Percentiles rank a stretch among this genome's conserved stretches.
Evolutionary conservation across 2,888 invertebrate genomes (phyloP).

Genomic region (Masnerella sp.): DNA sequence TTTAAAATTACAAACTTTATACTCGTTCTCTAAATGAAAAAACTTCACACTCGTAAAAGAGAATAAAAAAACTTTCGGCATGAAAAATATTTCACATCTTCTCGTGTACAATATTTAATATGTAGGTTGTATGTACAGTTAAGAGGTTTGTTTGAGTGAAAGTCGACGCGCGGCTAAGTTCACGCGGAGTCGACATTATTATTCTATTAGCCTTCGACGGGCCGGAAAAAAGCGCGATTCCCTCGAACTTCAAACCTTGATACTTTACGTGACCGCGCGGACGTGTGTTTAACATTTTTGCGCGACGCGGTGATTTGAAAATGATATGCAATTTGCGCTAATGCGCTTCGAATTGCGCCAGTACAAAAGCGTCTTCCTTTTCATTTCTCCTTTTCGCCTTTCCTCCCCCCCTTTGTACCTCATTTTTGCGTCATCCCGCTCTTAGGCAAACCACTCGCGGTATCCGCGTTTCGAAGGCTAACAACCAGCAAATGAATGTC

Average conservation of each 20-base stretch:
- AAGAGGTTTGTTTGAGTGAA: constrained; percentile 56
- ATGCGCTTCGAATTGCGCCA: constrained; percentile 8
- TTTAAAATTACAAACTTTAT: no score
- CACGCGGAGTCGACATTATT: constrained; percentile 29
- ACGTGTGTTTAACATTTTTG: constrained; percentile 7
- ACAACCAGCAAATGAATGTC: no score
- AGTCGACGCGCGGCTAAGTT: constrained; percentile 35
- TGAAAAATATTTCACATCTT: no score
- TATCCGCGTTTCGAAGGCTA: no score
- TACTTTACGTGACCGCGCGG: constrained; percentile 7
- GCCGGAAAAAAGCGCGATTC: constrained; percentile 31
- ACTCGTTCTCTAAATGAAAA: no score
- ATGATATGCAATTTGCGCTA: constrained; percentile 13
- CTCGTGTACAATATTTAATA: constrained; percentile 44
- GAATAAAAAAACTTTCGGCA: no score
- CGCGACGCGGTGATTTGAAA: constrained; percentile 9
- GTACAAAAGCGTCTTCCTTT: no score
- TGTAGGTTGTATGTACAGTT: constrained; percentile 56
- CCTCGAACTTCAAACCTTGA: constrained; percentile 31
- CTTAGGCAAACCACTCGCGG: no score
- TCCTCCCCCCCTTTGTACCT: no score
- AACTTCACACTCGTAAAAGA: no score
- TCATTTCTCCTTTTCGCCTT: no score
- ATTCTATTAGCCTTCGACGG: constrained; percentile 43
- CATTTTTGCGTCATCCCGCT: no score